phyloP scores from a whole-genome alignment of 2,797 vertebrate genomes.

The Thripadectes ignobilis region DNA sequence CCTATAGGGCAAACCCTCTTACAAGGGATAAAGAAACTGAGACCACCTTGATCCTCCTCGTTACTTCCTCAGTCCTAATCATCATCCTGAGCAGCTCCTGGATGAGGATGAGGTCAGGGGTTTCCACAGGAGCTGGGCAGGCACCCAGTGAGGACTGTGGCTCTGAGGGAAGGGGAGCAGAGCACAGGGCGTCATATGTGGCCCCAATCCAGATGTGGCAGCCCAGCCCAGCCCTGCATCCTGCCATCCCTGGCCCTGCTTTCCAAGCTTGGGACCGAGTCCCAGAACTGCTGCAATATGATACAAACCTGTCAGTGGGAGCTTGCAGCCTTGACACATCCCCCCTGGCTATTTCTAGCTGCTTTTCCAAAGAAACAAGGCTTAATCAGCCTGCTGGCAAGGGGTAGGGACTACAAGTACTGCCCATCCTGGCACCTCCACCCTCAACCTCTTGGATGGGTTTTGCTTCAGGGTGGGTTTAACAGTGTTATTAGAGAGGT shows the following conservation, averaged over 20 bases:
- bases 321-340: not conserved
- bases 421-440: no score
- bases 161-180: not conserved
- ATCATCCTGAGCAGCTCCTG: fast-evolving
- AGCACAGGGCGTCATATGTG: not conserved
- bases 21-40: slow-evolving; percentile 57
- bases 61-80: not conserved
- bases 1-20: slow-evolving; percentile 45
- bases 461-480: no score
- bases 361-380: not conserved
- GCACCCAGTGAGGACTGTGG: fast-evolving
- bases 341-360: slow-evolving; percentile 27
- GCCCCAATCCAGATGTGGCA: not conserved
- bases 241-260: not conserved
- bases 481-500: no score
- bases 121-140: not conserved
- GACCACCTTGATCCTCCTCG: not conserved
- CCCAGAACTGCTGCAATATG: not conserved
- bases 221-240: fast-evolving
- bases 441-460: no score
- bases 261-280: not conserved
- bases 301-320: not conserved
- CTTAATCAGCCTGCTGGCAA: no score
- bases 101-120: not conserved
- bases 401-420: no score